Evolutionary conservation across 2,888 invertebrate genomes (phyloP).

Genomic region (Zeuzera pyrina): DNA sequence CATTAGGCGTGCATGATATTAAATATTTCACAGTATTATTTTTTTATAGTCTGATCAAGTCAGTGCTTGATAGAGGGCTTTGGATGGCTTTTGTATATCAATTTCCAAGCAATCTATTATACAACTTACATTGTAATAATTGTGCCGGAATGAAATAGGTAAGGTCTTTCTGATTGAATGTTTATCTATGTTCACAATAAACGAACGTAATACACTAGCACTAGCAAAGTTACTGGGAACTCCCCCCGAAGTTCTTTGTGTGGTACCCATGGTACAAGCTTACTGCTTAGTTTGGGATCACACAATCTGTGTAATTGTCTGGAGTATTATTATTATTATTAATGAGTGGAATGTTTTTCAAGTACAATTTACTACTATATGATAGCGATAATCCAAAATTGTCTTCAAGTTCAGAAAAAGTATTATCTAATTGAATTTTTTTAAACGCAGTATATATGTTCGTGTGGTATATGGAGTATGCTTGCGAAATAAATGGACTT

Average conservation of each 20-base stretch:
- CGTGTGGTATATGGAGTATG: constrained; percentile 7
- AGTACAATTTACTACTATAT: neutral
- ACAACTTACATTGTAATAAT: neutral
- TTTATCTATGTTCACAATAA: neutral
- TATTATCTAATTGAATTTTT: neutral
- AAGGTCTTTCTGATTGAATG: neutral
- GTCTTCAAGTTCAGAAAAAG: neutral
- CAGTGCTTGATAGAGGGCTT: neutral
- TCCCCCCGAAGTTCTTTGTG: too few relatives aligned
- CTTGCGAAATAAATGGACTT: constrained; percentile 12
- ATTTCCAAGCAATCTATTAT: neutral
- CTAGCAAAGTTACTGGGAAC: neutral
- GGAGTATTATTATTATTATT: too few relatives aligned
- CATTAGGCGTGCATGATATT: neutral
- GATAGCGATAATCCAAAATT: neutral
- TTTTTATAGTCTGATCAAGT: neutral
- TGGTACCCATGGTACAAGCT: too few relatives aligned
- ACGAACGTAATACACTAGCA: neutral
- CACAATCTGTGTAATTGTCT: too few relatives aligned
- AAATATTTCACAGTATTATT: neutral
- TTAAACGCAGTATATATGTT: neutral
- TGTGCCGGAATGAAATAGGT: neutral
- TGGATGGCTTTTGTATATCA: neutral
- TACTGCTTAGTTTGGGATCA: too few relatives aligned
- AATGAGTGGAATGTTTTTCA: too few relatives aligned